Evolutionary conservation across 2,888 invertebrate species (phyloP).

Genomic region (Prosopocoilus inquinatus): DNA sequence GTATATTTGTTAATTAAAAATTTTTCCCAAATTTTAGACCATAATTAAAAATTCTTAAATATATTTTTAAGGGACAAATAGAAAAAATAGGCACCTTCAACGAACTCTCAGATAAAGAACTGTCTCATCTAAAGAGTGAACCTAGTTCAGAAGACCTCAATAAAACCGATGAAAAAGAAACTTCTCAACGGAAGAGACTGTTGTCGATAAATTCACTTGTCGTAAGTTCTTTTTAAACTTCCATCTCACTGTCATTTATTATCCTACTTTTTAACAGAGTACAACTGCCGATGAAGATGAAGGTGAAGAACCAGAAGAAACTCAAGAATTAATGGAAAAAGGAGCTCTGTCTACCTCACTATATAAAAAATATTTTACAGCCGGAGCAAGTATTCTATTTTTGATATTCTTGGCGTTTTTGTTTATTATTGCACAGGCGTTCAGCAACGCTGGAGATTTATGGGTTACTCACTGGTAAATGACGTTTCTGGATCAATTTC

Average conservation of each 20-base stretch:
- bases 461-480: slow-evolving; percentile 75
- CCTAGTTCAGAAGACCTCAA: slow-evolving; percentile 36
- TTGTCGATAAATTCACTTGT: slow-evolving; percentile 39
- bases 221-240: slow-evolving; percentile 28
- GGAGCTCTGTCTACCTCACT: slow-evolving; percentile 63
- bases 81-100: slow-evolving; percentile 59
- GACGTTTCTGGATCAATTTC: slow-evolving; percentile 1
- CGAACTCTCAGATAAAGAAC: slow-evolving; percentile 56
- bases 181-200: slow-evolving; percentile 26
- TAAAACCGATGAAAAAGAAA: slow-evolving; percentile 24
- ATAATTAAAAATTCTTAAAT: too few species aligned
- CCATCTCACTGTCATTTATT: neutral
- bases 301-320: slow-evolving; percentile 57
- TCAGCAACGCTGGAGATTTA: slow-evolving; percentile 71
- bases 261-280: slow-evolving; percentile 28
- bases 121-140: slow-evolving; percentile 34
- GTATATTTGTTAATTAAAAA: too few species aligned
- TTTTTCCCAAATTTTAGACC: too few species aligned
- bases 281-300: slow-evolving; percentile 46
- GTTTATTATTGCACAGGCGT: slow-evolving; percentile 64
- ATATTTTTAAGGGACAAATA: slow-evolving; percentile 58
- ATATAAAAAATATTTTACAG: slow-evolving; percentile 68
- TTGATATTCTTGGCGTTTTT: slow-evolving; percentile 57
- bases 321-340: slow-evolving; percentile 64
- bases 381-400: slow-evolving; percentile 62